Evolutionary conservation across 2,888 invertebrate genomes (phyloP), one percentile per base, ranked within the genome.

Genomic region (Lymantria dispar): DNA sequence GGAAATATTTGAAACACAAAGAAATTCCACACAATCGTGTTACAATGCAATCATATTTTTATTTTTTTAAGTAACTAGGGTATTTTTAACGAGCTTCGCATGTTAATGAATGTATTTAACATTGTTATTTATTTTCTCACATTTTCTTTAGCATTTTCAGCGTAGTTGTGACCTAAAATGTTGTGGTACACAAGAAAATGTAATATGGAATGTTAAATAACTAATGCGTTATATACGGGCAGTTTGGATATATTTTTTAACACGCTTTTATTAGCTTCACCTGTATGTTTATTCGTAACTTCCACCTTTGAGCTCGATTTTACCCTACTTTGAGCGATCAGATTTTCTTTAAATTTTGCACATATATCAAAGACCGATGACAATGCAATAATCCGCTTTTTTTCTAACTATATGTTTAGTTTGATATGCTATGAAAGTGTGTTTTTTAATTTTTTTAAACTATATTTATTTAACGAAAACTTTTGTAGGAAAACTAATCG

Each of bases 61-160:
- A 39, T 51, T 50, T 53, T 22, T 60, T 55, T 45, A 41, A 39
- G 15, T 47, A 49, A 45, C 46, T 52, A 42, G 48, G 43, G 51
- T 50, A 61, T 58, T 57, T 59, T 62, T 59, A 64, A 69, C 58
- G 56, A 69, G 59, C 44, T 47, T 70, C 48, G 70, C 62, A 68
- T 68, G 70, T 59, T 58, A 64, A 69, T 69, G 50, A 64, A 60
- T 59, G 61, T 68, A 65, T 67, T 65, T 65, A 65, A 58, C 57
- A 52, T 40, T 56, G 52, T 57, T 65, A 57, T 68, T 65, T 67
- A 62, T 67, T 63, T 61, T 54, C 47, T 58, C 48, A 36, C 48
- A 59, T 68, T 68, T 65, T 62, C 52, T 57, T 54, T 30, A 50
- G 55, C 49, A 52, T 43, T 53, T 58, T 52, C 51, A 51, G 50